Conservation (phyloP, 2,113 vertebrate species). For the Orthochromis malagaraziensis region DNA sequence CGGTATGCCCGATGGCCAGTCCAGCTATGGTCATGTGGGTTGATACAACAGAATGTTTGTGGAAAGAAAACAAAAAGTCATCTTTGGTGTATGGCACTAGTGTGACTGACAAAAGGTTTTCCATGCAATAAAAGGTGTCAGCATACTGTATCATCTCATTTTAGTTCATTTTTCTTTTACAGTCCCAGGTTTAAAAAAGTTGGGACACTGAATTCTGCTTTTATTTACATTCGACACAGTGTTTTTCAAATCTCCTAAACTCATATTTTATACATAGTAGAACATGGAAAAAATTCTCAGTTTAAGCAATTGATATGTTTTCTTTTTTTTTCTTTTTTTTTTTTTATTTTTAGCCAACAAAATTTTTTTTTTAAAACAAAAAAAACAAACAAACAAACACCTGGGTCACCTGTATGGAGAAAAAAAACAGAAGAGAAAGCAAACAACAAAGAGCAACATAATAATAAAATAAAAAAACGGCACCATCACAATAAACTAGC, state of each 20-base stretch:
- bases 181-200: no score
- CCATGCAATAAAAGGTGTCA: neutral
- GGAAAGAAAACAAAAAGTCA: neutral
- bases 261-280: neutral
- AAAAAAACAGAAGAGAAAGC: no score
- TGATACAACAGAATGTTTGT: neutral
- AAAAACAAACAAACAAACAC: no score
- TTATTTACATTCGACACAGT: neutral
- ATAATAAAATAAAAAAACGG: no score
- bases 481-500: no score
- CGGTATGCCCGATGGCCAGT: no score
- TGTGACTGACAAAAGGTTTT: neutral
- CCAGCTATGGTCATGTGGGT: neutral
- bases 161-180: neutral
- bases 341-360: no score
- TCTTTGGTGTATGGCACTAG: neutral
- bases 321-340: no score
- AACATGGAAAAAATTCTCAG: neutral
- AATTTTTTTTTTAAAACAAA: no score
- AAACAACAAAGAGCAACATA: no score
- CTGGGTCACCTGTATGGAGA: no score
- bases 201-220: neutral
- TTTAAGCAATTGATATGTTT: neutral
- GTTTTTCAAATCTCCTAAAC: neutral
- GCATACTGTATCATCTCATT: neutral